Evolutionary conservation across 2,888 invertebrate species (phyloP), one percentile per base, ranked within the genome.

Genomic region (Leptarthrus brevirostris): DNA sequence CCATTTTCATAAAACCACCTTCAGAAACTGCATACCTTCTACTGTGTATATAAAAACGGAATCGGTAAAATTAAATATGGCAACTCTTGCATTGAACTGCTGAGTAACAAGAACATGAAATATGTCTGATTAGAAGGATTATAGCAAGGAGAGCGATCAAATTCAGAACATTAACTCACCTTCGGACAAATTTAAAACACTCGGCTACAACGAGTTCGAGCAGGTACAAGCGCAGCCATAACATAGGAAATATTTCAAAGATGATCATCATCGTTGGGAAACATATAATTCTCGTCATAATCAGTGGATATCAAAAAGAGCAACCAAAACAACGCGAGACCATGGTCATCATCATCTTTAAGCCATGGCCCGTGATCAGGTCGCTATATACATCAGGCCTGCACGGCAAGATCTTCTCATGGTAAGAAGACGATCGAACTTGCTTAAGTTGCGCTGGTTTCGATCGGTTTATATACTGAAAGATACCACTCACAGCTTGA

Each of bases 271-370:
- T 71, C 36, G 22, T 54, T 53, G 24, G 54, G 44, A 54, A 54
- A 54, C 54, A 71, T 70, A 70, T 71, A 71, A 71, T 71, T 54
- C 71, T 71, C 52, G 71, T 71, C 71, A 71, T 71, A 71, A 71
- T 71, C 71, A 71, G 71, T 54, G 53, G 24, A 54, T 16, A 40
- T 40, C 40, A 40, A 71, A 44, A 54, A 54, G 24, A 24, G 20
- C 26, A 53, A 44, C 24, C 24, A 71, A 54, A 34, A 54, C 54
- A 52, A 52, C 49, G 34, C 36, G 69, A 22, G 49, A 30, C 49
- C 69, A 30, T 69, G 52, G 34, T 69, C 69, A 52, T 69, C 64
- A 69, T 69, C 69, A 30, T 52, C 49, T 49, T 52, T 20, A 22
- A 24, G 44, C 47, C 47, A 24, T 22, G 52, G 64, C 8, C 44